phyloP scores from a whole-genome alignment of 2,888 invertebrate genomes.

The Drosophila recens region DNA sequence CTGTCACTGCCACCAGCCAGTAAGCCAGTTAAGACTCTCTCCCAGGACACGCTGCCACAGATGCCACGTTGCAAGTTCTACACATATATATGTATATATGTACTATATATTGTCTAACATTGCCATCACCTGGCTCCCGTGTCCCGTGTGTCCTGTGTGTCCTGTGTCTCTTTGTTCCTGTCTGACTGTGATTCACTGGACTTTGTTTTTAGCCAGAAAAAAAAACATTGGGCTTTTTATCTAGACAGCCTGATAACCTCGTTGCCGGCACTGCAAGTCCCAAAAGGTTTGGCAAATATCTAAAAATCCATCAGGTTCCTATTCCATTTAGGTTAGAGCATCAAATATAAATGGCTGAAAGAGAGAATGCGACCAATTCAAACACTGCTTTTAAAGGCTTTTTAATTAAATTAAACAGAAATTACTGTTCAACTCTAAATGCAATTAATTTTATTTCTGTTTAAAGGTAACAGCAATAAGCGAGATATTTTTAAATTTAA shows the following conservation, averaged over 20 bases:
- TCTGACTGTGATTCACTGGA: conserved; percentile 21
- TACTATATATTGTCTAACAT: conserved; percentile 15
- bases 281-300: neutral
- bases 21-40: conserved; percentile 54
- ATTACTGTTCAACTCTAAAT: too few relatives aligned
- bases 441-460: too few relatives aligned
- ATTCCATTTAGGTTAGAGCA: neutral
- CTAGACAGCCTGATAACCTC: conserved; percentile 13
- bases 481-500: too few relatives aligned
- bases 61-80: conserved; percentile 20
- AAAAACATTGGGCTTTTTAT: conserved; percentile 15
- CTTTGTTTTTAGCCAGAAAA: conserved; percentile 17
- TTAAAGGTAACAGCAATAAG: too few relatives aligned
- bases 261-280: conserved; percentile 2
- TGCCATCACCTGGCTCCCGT: conserved; percentile 17
- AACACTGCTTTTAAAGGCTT: neutral
- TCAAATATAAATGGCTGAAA: neutral
- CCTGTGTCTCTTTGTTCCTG: neutral
- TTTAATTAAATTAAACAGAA: too few relatives aligned
- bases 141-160: neutral
- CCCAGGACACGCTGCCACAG: conserved; percentile 15
- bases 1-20: conserved; percentile 40
- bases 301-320: conserved; percentile 3
- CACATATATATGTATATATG: too few relatives aligned
- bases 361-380: neutral